A percentile compares a stretch with the other conserved stretches of the same genome.
Evolutionary conservation across 2,113 vertebrate genomes (phyloP).

Genomic region (Chascanopsetta lugubris): DNA sequence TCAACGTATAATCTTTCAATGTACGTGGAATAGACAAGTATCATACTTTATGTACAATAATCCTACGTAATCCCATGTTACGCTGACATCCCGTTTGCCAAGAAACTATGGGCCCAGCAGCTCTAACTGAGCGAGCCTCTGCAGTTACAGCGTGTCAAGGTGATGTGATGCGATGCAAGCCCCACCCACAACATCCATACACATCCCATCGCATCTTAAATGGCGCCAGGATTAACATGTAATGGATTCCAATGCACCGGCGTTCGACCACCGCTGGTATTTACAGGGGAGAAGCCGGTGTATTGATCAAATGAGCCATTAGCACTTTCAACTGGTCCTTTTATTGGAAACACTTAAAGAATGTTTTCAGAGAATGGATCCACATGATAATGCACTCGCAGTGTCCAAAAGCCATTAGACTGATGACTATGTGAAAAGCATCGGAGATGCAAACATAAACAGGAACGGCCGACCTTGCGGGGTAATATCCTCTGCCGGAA

Average conservation of each 20-base stretch:
- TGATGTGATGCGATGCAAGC: not conserved
- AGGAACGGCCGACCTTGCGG: slow-evolving; percentile 28
- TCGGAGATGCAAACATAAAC: slow-evolving; percentile 46
- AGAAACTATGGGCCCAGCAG: not conserved
- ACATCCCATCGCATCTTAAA: slow-evolving; percentile 24
- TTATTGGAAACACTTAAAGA: slow-evolving; percentile 65
- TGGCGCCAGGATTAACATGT: slow-evolving; percentile 40
- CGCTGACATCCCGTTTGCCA: not conserved
- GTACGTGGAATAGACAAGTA: too few species aligned
- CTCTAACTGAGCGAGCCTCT: not conserved
- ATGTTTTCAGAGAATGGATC: slow-evolving; percentile 67
- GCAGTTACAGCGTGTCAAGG: not conserved
- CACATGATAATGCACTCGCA: slow-evolving; percentile 51
- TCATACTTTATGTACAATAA: not conserved
- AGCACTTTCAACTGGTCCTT: slow-evolving; percentile 52
- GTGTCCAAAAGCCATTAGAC: slow-evolving; percentile 54
- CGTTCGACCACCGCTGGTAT: slow-evolving; percentile 32
- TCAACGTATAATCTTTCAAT: too few species aligned
- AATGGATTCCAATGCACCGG: slow-evolving; percentile 54
- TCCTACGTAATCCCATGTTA: not conserved
- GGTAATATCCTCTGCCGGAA: slow-evolving; percentile 15
- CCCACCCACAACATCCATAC: slow-evolving; percentile 20
- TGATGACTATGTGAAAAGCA: slow-evolving; percentile 24
- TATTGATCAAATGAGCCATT: slow-evolving; percentile 76
- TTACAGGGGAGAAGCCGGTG: slow-evolving; percentile 39